These are phyloP conservation scores for Sapayoa aenigma DNA, from an alignment of 2,113 vertebrate species.

Conservation along the genomic window DNA sequence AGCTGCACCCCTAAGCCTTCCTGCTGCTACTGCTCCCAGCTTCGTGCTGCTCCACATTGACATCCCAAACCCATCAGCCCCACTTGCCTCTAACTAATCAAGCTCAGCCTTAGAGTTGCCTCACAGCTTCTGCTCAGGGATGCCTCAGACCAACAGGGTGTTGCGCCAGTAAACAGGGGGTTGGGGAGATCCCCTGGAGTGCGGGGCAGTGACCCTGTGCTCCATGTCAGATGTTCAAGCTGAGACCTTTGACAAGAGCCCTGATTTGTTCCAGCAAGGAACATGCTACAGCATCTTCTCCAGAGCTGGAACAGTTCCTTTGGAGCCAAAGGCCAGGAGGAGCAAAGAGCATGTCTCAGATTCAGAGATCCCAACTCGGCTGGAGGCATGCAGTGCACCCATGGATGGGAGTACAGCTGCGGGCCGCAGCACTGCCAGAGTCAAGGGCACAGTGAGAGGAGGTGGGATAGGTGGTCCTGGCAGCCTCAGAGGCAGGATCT, in stretches of 20 bases:
- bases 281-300: neutral
- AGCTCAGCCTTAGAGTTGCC: neutral
- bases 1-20: conserved; percentile 79
- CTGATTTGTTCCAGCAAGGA: neutral
- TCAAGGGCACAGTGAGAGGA: too few relatives aligned
- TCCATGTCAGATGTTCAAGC: rapidly evolving
- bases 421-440: too few relatives aligned
- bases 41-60: neutral
- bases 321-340: neutral
- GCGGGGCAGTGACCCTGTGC: too few relatives aligned
- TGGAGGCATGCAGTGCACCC: too few relatives aligned
- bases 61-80: neutral
- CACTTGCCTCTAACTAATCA: neutral
- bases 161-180: too few relatives aligned
- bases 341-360: neutral
- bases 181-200: neutral
- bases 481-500: too few relatives aligned
- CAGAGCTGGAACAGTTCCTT: neutral
- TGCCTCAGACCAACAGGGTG: neutral
- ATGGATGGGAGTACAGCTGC: too few relatives aligned
- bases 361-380: neutral
- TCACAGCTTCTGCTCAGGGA: neutral
- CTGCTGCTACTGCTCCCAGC: conserved; percentile 80
- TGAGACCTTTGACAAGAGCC: neutral
- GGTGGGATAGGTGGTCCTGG: too few relatives aligned